Conservation (phyloP, 2,113 vertebrate species). For the Meles meles region DNA sequence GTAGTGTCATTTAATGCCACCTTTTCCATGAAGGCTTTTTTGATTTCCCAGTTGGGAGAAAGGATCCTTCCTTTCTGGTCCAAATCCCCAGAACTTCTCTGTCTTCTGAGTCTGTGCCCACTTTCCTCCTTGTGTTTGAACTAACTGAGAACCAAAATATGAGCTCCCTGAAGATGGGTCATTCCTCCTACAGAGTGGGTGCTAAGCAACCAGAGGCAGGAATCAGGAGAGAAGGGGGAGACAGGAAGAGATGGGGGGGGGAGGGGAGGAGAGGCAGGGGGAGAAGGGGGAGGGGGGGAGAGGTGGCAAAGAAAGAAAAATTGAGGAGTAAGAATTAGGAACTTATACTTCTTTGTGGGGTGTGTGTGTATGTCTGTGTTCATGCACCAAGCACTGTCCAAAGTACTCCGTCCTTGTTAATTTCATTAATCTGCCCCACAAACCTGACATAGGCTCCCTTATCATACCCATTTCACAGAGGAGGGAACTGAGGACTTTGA, state of each 20-base stretch:
- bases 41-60: neutral
- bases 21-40: neutral
- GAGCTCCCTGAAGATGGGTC: neutral
- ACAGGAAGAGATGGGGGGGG: neutral
- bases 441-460: neutral
- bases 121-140: neutral
- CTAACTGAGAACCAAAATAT: neutral
- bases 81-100: neutral
- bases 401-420: neutral
- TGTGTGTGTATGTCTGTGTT: neutral
- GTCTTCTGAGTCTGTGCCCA: neutral
- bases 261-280: neutral
- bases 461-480: constrained; percentile 13
- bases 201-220: neutral
- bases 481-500: neutral
- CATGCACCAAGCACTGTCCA: neutral
- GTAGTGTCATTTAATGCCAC: fast-evolving
- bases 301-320: neutral
- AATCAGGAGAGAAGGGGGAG: neutral
- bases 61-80: neutral
- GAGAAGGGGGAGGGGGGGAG: neutral
- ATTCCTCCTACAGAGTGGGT: neutral
- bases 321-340: neutral
- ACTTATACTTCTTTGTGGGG: neutral
- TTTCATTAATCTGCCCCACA: neutral